Percentiles rank a stretch among this genome's conserved stretches.
phyloP scores from a whole-genome alignment of 2,797 vertebrate genomes.

The Orientallactaga sibirica region DNA sequence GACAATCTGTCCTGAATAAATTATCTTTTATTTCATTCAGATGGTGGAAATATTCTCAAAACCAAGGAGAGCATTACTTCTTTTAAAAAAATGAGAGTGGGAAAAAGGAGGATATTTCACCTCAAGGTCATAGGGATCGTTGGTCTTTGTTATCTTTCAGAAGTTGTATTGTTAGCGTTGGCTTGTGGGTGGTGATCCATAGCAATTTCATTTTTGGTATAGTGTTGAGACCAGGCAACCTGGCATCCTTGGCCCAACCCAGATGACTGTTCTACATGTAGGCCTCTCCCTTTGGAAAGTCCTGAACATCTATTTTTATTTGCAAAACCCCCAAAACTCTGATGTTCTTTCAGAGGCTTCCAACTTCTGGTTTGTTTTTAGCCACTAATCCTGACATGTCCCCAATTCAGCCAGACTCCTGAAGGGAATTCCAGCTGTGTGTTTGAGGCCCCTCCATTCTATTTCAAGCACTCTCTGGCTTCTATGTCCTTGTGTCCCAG shows the following conservation, averaged over 20 bases:
- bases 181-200: not conserved
- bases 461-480: conserved; percentile 2
- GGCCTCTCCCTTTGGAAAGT: not conserved
- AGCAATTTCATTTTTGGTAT: not conserved
- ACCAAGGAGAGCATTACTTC: conserved; percentile 90
- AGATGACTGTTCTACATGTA: not conserved
- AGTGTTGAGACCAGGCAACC: not conserved
- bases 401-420: not conserved
- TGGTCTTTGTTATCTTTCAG: not conserved
- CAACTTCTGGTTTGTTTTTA: not conserved
- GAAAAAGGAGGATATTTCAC: not conserved
- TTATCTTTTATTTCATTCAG: not conserved
- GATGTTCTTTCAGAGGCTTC: not conserved
- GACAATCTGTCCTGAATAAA: not conserved
- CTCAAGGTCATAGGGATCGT: not conserved
- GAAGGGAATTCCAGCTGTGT: not conserved
- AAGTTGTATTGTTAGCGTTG: not conserved
- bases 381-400: not conserved
- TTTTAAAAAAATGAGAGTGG: conserved; percentile 87
- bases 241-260: rapidly evolving
- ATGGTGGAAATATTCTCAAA: conserved; percentile 90
- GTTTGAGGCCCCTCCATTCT: not conserved
- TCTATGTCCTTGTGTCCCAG: conserved; percentile 16
- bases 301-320: not conserved
- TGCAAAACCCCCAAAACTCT: not conserved